Evolutionary conservation across 2,113 vertebrate species (phyloP).

Genomic region (Lycaon pictus): DNA sequence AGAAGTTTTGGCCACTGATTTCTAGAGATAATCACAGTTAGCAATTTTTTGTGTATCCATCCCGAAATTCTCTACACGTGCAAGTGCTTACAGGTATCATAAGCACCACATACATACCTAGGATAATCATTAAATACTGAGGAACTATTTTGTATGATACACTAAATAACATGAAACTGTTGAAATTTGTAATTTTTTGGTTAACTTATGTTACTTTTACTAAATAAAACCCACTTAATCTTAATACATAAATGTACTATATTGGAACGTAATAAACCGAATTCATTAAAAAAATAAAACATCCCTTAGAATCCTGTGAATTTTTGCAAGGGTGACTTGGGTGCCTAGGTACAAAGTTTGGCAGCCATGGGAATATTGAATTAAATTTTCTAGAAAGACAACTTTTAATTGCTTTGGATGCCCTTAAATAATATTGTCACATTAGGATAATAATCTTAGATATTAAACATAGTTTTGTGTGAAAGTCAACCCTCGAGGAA

Average conservation of each 20-base stretch:
- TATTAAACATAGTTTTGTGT: slow-evolving; percentile 38
- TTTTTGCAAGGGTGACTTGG: not conserved
- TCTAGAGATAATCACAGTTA: not conserved
- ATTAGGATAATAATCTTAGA: not conserved
- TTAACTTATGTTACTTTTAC: not conserved
- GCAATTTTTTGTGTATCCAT: not conserved
- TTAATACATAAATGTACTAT: not conserved
- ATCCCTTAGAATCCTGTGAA: not conserved
- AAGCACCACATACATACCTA: not conserved
- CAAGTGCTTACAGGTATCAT: not conserved
- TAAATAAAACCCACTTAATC: not conserved
- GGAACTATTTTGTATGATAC: not conserved
- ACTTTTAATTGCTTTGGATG: not conserved
- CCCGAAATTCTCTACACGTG: not conserved
- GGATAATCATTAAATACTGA: not conserved
- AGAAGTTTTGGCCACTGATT: slow-evolving; percentile 1
- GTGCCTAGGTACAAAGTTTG: not conserved
- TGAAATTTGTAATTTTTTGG: slow-evolving; percentile 3
- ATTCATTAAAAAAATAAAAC: not conserved
- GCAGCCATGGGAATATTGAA: not conserved
- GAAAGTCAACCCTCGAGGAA: not conserved
- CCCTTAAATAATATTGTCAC: not conserved
- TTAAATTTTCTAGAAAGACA: slow-evolving; percentile 15
- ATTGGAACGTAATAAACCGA: not conserved
- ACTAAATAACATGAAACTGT: not conserved